Percentiles rank a stretch among this genome's conserved stretches.
phyloP scores from a whole-genome alignment of 92 coral and sea anemone genomes.

The Isaurus tuberculatus region DNA sequence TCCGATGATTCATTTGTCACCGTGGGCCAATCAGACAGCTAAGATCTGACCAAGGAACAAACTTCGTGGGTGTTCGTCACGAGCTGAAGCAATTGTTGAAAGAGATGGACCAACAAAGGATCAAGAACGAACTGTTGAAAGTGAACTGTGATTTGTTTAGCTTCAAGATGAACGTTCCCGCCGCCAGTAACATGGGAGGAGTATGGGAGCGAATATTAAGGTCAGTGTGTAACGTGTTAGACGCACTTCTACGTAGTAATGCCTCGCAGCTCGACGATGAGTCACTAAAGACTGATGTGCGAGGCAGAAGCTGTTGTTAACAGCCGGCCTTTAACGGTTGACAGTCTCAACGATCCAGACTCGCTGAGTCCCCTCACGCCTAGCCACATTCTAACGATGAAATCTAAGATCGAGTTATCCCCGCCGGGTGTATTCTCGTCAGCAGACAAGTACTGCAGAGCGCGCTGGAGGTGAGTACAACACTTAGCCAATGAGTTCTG shows the following conservation, averaged over 20 bases:
- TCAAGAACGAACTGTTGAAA: conserved; percentile 5
- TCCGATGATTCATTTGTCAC: conserved; percentile 39
- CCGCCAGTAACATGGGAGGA: conserved; percentile 24
- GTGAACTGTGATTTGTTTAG: conserved; percentile 8
- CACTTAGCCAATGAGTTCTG: too few species aligned
- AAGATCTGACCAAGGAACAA: conserved; percentile 39
- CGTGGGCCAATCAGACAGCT: conserved; percentile 41
- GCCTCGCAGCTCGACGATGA: conserved; percentile 24
- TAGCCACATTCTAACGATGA: conserved; percentile 18
- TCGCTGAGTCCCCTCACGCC: conserved; percentile 16
- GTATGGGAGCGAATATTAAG: conserved; percentile 3
- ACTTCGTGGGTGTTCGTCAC: conserved; percentile 33
- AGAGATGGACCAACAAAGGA: conserved; percentile 14
- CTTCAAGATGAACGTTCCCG: conserved; percentile 6
- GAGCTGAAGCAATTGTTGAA: conserved; percentile 17
- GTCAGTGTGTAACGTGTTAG: conserved; percentile 1
- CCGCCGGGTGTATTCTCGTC: conserved; percentile 17
- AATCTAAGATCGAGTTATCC: conserved; percentile 16
- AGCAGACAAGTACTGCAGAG: conserved; percentile 18
- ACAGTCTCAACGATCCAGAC: conserved; percentile 19
- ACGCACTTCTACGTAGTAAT: not conserved
- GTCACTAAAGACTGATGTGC: conserved; percentile 27
- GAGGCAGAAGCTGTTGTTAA: too few species aligned
- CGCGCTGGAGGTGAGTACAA: conserved; percentile 30
- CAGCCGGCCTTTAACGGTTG: conserved; percentile 13